Base-by-base conservation (phyloP, 2,113 vertebrate species). In the Pungitius pungitius region DNA sequence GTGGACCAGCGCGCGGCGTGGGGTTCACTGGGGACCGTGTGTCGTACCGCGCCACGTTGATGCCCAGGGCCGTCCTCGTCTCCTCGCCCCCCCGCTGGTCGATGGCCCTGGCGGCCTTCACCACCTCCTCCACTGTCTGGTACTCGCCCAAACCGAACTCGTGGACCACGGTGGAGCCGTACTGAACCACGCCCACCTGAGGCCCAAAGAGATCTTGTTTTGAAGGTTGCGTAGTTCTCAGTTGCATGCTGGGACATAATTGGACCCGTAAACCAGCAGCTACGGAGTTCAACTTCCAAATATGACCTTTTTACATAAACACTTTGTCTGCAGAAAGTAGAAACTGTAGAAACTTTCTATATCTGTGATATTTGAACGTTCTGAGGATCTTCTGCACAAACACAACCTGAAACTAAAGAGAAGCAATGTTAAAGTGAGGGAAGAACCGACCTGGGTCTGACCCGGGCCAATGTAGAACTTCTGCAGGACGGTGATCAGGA, bases 141-240 rank as follows among this genome's bases (percentile, higher is more conserved):
- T 95, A 97, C 89, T 99, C 96, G 0, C 94, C 95, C 66, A 99
- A 81, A 2, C 93, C 89, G 69, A 99, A 99, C 90, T 99, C 98
- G 0, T 99, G 97, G 13, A 98, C 96, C 0, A 96, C 97, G 0
- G 94, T 92, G 65, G 96, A 96, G 55, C 97, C 97, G 0, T 99
- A 99, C 88, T 99, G 98, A 15, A 99, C 93, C 0, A 99, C 95
- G 8, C 96, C 98, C 0, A 99, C 97, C 98, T 99, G 81, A n/a
- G 47, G 42, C 3, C 27, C 26, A 27, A 74, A 61, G 20, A 30
- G 30, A 30, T 30, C 6, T 30, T 30, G 35, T 42, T 60, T 61
- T 17, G 13, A 3, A 24, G n/a, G 10, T 42, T 40, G 24, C 14
- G n/a, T 24, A 40, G 37, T 17, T 26, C 22, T 40, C 22, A 42